Percentiles rank a stretch among this genome's conserved stretches.
phyloP scores from a whole-genome alignment of 23 tunicate genomes.

The Ciona savignyi region DNA sequence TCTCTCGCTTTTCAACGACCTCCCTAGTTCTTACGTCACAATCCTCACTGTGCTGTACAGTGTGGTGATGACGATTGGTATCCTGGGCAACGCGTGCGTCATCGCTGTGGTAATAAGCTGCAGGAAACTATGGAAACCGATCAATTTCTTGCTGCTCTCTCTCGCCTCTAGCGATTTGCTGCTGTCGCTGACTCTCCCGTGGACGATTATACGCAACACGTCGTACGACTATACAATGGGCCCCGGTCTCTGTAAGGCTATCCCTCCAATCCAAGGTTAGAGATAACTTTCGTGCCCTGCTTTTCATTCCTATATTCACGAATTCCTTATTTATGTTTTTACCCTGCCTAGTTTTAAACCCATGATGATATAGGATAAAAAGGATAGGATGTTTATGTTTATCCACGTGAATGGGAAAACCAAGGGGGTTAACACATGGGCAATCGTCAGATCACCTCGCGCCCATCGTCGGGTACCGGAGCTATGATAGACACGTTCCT shows the following conservation, averaged over 20 bases:
- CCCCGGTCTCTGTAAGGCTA: conserved; percentile 14
- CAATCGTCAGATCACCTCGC: too few relatives aligned
- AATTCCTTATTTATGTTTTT: too few relatives aligned
- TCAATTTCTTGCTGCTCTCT: conserved; percentile 43
- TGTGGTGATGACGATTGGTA: conserved; percentile 36
- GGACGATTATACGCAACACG: conserved; percentile 36
- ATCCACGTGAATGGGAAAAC: too few relatives aligned
- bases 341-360: too few relatives aligned
- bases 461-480: too few relatives aligned
- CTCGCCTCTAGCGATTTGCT: conserved; percentile 40
- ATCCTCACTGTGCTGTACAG: conserved; percentile 34
- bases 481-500: too few relatives aligned
- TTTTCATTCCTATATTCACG: too few relatives aligned
- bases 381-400: too few relatives aligned
- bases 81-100: conserved; percentile 35
- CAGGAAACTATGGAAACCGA: conserved; percentile 10
- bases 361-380: too few relatives aligned
- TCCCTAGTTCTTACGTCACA: conserved; percentile 23
- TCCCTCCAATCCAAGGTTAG: conserved; percentile 52
- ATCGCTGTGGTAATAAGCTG: conserved; percentile 16
- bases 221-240: conserved; percentile 41
- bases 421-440: too few relatives aligned
- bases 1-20: background rate
- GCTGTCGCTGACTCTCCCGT: conserved; percentile 28
- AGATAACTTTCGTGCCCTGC: too few relatives aligned